These are phyloP conservation scores for Danaus plexippus DNA, from an alignment of 1,140 invertebrate species.

Conservation along the genomic window DNA sequence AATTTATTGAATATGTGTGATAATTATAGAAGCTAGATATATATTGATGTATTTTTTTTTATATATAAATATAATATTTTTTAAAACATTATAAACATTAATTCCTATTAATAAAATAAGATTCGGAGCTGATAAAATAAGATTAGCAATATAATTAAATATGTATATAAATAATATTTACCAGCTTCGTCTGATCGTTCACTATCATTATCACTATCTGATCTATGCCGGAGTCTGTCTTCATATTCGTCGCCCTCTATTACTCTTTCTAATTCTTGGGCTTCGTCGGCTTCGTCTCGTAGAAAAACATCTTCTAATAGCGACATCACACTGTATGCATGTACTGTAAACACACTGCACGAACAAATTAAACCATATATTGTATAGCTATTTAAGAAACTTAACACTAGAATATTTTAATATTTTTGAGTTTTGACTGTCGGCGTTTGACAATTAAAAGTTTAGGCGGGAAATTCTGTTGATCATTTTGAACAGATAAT, in stretches of 20 bases:
- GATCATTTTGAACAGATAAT: no score
- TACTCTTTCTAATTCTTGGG: conserved; percentile 57
- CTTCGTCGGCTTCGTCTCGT: conserved; percentile 55
- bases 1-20: no score
- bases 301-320: conserved; percentile 63
- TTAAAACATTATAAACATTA: no score
- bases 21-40: no score
- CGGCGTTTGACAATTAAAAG: conserved; percentile 4
- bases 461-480: conserved; percentile 6
- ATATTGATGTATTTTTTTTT: no score
- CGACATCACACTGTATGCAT: conserved; percentile 47
- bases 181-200: conserved; percentile 60
- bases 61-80: no score
- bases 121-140: no score
- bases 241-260: conserved; percentile 63
- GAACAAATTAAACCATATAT: neutral
- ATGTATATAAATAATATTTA: conserved; percentile 17
- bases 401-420: no score
- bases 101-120: no score
- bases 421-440: neutral
- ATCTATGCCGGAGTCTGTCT: conserved; percentile 30
- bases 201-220: conserved; percentile 43
- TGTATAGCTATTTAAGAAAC: no score
- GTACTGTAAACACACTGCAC: neutral
- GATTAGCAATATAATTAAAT: no score